Conservation (phyloP, 2,888 invertebrate genomes). For the Synanthedon tipuliformis region DNA sequence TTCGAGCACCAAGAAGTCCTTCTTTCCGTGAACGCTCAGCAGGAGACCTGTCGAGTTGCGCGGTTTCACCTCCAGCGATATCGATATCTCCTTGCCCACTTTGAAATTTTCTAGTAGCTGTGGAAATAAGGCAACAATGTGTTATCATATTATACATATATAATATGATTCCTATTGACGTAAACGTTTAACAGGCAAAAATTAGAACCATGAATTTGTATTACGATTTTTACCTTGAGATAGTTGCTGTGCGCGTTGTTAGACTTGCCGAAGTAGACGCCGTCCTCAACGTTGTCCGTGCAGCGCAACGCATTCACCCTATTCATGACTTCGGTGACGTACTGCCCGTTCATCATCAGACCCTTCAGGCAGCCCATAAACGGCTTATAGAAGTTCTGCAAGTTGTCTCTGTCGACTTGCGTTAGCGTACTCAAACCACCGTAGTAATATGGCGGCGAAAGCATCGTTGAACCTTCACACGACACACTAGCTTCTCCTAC, state of each 20-base stretch:
- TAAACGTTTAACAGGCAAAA: conserved; percentile 16
- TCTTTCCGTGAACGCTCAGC: conserved; percentile 84
- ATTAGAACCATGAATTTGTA: neutral
- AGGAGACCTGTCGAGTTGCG: conserved; percentile 86
- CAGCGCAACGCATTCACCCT: conserved; percentile 80
- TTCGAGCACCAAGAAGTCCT: conserved; percentile 88
- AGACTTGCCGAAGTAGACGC: conserved; percentile 85
- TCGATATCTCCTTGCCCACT: conserved; percentile 82
- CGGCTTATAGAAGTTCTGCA: conserved; percentile 69
- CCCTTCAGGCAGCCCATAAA: conserved; percentile 89
- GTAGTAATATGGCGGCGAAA: conserved; percentile 80
- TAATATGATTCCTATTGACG: neutral
- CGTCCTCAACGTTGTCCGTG: conserved; percentile 80
- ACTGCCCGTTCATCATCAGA: conserved; percentile 76
- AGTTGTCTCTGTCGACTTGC: conserved; percentile 29
- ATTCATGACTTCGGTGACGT: conserved; percentile 70
- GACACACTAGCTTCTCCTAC: conserved; percentile 64
- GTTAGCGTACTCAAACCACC: conserved; percentile 77
- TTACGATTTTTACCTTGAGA: conserved; percentile 66
- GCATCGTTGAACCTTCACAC: conserved; percentile 59
- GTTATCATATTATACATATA: no score
- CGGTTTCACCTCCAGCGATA: conserved; percentile 88
- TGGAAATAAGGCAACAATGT: conserved; percentile 4
- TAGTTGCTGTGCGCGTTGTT: conserved; percentile 72
- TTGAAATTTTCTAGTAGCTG: conserved; percentile 76